These are phyloP conservation scores for Semicossyphus pulcher DNA, from an alignment of 2,113 vertebrate species.

Conservation along the genomic window DNA sequence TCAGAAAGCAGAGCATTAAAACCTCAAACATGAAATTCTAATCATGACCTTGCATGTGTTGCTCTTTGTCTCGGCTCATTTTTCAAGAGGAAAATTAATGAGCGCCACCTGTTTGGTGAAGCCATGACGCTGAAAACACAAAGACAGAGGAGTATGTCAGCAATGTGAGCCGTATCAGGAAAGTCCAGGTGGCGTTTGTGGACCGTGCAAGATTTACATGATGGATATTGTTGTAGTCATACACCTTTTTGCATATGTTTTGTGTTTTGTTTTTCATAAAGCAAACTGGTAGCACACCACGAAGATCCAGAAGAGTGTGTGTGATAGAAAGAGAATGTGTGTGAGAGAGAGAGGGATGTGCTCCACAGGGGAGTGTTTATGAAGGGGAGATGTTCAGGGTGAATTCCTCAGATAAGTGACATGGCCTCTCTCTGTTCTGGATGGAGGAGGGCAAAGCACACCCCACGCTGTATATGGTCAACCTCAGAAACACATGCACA, in stretches of 20 bases:
- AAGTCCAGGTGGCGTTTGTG: slow-evolving; percentile 42
- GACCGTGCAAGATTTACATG: slow-evolving; percentile 21
- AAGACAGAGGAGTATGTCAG: slow-evolving; percentile 51
- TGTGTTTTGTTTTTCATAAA: slow-evolving; percentile 34
- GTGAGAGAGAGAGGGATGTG: slow-evolving; percentile 40
- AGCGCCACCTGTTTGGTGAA: slow-evolving; percentile 61
- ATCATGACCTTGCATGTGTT: slow-evolving; percentile 22
- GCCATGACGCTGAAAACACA: slow-evolving; percentile 43
- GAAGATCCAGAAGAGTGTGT: not conserved
- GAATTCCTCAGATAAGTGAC: slow-evolving; percentile 82
- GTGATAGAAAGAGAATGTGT: slow-evolving; percentile 10
- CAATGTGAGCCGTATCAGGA: slow-evolving; percentile 38
- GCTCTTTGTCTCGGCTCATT: slow-evolving; percentile 32
- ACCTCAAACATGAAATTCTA: not conserved
- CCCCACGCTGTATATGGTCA: slow-evolving; percentile 54
- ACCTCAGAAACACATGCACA: slow-evolving; percentile 41
- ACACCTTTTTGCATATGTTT: slow-evolving; percentile 29
- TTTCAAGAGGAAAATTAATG: slow-evolving; percentile 48
- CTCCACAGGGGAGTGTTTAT: slow-evolving; percentile 79
- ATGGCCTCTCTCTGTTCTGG: slow-evolving; percentile 55
- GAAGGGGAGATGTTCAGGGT: slow-evolving; percentile 68
- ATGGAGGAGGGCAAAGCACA: slow-evolving; percentile 39
- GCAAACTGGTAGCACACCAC: slow-evolving; percentile 16
- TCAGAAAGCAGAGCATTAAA: not conserved
- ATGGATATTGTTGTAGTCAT: slow-evolving; percentile 49